Evolutionary conservation across 2,797 vertebrate genomes (phyloP), one percentile per base, ranked within the genome.

Genomic region (Enteromius viviparus): DNA sequence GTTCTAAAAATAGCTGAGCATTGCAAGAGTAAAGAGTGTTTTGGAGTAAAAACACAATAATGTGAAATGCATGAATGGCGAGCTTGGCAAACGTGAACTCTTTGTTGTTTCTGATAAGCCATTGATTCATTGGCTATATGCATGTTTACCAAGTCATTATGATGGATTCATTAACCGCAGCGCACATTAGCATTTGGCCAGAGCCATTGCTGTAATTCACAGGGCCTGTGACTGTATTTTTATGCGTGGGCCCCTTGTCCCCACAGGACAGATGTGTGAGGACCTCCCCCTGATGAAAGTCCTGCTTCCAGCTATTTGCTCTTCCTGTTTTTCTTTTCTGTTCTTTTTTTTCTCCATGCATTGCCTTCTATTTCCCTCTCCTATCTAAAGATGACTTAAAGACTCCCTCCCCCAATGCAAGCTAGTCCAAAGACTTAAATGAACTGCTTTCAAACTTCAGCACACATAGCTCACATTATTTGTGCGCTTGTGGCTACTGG

Each of bases 1-100:
- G 37, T 83, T 82, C 82, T 93, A 92, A 91, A 93, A 92, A 92
- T 93, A 93, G 87, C n/a, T 71, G 1, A 32, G 45, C 55, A 42
- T 88, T 32, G 84, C 85, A 45, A 87, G 86, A 93, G 34, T 34
- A 34, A 34, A 34, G 34, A 34, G 78, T 84, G 78, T 37, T 90
- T 83, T 85, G 85, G 88, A 92, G 89, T 89, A 85, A 64, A 89
- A 79, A 76, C 72, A 85, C 78, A 42, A 85, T 89, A 90, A 89
- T 89, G 85, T 90, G 84, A 85, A 83, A 64, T 5, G 62, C 90
- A 88, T 91, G 82, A 93, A 88, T 83, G 80, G 87, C 80, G 77
- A 85, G 82, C 83, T 91, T 93, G 90, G 90, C 88, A 87, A 85
- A 85, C 60, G 29, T 19, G 0, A 42, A 14, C 53, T 81, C 85